Evolutionary conservation across 1,140 invertebrate species (phyloP).

Genomic region (Goniozus legneri): DNA sequence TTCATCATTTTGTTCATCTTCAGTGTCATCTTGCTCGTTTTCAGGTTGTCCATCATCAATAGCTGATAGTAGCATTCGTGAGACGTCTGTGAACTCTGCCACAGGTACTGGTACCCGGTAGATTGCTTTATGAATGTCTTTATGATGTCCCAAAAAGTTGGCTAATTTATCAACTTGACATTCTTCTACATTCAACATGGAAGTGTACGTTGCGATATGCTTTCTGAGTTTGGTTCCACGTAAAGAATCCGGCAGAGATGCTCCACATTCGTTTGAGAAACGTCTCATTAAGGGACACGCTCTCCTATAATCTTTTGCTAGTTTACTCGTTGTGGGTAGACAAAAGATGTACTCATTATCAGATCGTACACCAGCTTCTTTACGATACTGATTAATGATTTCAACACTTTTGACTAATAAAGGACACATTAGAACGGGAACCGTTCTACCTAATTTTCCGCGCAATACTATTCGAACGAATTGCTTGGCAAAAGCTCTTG

Average conservation of each 20-base stretch:
- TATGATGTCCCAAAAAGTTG: constrained; percentile 13
- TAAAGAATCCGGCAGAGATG: constrained; percentile 7
- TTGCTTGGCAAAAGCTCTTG: neutral
- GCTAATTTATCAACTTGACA: constrained; percentile 5
- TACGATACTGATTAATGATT: constrained; percentile 9
- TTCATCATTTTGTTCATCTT: neutral
- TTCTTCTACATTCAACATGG: constrained; percentile 9
- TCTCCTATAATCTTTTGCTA: constrained; percentile 13
- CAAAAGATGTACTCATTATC: constrained; percentile 12
- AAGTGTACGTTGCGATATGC: constrained; percentile 14
- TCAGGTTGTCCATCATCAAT: neutral
- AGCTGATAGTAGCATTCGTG: constrained; percentile 7
- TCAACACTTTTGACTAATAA: constrained; percentile 6
- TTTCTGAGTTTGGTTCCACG: constrained; percentile 10
- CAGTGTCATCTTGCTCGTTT: neutral
- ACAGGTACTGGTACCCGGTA: constrained; percentile 9
- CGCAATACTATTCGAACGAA: constrained; percentile 4
- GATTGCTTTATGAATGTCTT: constrained; percentile 13
- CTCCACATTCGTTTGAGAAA: constrained; percentile 14
- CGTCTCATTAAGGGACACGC: constrained; percentile 11
- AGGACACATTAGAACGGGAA: constrained; percentile 6
- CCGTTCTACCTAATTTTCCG: constrained; percentile 11
- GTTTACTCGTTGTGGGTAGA: neutral
- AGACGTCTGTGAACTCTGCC: constrained; percentile 11
- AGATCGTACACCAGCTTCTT: constrained; percentile 4